phyloP scores from a whole-genome alignment of 2,888 invertebrate species.

The Conops quadrifasciatus region DNA sequence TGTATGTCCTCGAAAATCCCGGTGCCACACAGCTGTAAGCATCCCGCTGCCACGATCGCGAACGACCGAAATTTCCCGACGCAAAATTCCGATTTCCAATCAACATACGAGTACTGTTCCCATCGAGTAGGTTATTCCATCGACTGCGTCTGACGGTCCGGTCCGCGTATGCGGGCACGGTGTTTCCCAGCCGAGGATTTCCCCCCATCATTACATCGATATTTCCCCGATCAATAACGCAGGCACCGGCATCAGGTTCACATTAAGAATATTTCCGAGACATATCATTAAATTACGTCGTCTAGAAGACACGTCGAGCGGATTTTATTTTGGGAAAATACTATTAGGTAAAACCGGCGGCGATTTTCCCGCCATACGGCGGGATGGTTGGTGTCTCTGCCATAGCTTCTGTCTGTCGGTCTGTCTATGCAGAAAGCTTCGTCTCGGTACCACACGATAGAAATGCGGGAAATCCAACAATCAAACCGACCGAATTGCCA shows the following conservation, averaged over 20 bases:
- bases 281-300: constrained; percentile 61
- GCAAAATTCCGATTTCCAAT: constrained; percentile 35
- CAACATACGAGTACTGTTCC: constrained; percentile 16
- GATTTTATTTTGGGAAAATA: constrained; percentile 9
- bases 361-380: neutral
- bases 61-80: constrained; percentile 29
- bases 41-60: constrained; percentile 14
- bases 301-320: constrained; percentile 48
- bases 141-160: constrained; percentile 30
- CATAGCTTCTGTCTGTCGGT: no score
- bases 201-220: neutral
- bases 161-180: constrained; percentile 1
- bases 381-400: no score
- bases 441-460: no score
- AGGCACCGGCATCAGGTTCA: constrained; percentile 48
- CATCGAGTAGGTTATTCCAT: constrained; percentile 30
- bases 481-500: neutral
- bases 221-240: constrained; percentile 42
- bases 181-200: constrained; percentile 22
- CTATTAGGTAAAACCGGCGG: constrained; percentile 23
- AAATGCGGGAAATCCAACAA: constrained; percentile 19
- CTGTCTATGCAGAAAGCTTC: no score
- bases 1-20: no score
- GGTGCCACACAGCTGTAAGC: constrained; percentile 24
- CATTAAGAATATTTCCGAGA: constrained; percentile 48